Percentiles rank a stretch among this genome's conserved stretches.
phyloP scores from a whole-genome alignment of 2,888 invertebrate species.

The Morpho helenor region DNA sequence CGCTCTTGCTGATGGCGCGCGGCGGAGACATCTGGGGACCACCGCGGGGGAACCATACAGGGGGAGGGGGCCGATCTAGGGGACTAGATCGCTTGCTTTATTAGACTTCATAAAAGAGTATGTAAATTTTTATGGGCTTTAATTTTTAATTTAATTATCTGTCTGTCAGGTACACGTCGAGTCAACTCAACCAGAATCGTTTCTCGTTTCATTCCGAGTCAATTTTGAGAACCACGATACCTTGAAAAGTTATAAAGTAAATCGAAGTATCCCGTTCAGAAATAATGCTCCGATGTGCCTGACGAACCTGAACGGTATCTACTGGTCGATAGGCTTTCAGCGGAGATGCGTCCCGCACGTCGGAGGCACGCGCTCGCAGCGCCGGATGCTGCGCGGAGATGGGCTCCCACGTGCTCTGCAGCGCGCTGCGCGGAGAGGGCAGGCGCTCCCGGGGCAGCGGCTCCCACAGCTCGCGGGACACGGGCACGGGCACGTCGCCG shows the following conservation, averaged over 20 bases:
- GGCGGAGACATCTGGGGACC: slow-evolving; percentile 37
- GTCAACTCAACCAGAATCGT: neutral
- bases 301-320: slow-evolving; percentile 10
- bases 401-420: slow-evolving; percentile 15
- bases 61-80: neutral
- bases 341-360: slow-evolving; percentile 33
- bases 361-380: neutral
- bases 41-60: neutral
- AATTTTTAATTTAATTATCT: no score
- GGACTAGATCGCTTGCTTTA: no score
- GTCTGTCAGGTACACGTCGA: no score
- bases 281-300: no score
- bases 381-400: slow-evolving; percentile 30
- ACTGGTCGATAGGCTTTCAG: slow-evolving; percentile 33
- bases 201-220: no score
- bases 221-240: no score
- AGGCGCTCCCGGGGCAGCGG: slow-evolving; percentile 18
- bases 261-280: no score
- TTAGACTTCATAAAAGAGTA: no score
- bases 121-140: neutral
- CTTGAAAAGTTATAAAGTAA: no score
- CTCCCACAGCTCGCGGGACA: slow-evolving; percentile 7
- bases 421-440: slow-evolving; percentile 35
- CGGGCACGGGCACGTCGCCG: slow-evolving; percentile 1
- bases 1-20: slow-evolving; percentile 61